A percentile compares a stretch with the other conserved stretches of the same genome.
These are phyloP conservation scores for Sturnira hondurensis DNA, from an alignment of 2,113 vertebrate species.

Conservation along the genomic window DNA sequence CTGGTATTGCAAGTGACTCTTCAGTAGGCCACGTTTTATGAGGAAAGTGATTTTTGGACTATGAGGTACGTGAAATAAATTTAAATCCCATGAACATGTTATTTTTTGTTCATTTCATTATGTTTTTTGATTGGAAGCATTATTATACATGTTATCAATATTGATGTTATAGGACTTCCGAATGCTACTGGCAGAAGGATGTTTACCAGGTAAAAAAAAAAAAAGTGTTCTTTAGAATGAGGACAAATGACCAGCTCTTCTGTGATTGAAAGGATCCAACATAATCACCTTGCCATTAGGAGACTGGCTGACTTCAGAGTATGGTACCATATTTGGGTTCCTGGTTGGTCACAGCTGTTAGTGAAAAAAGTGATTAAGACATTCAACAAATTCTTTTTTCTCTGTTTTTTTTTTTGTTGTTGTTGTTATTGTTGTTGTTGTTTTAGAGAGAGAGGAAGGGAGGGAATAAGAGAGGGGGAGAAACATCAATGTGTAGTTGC, in stretches of 20 bases:
- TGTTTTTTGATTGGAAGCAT: background rate
- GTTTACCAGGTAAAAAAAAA: background rate
- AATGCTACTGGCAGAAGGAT: background rate
- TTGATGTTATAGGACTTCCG: background rate
- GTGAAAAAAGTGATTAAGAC: background rate
- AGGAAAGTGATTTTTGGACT: background rate
- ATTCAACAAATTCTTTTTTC: background rate
- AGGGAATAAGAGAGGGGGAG: too few species aligned
- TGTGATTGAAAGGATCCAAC: background rate
- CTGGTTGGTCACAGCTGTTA: background rate
- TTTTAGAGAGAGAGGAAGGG: too few species aligned
- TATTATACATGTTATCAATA: background rate
- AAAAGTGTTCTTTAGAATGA: background rate
- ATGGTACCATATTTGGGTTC: background rate
- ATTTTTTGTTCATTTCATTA: background rate
- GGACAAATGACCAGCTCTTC: background rate
- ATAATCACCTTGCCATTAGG: background rate
- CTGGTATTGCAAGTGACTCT: background rate
- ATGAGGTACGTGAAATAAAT: background rate
- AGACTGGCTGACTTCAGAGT: background rate
- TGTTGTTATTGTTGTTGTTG: too few species aligned
- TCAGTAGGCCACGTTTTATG: background rate
- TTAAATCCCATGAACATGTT: background rate
- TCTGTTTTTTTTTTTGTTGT: too few species aligned
- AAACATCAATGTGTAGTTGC: too few species aligned